Conservation (phyloP, 2,797 vertebrate genomes). For the Anguilla marmorata region DNA sequence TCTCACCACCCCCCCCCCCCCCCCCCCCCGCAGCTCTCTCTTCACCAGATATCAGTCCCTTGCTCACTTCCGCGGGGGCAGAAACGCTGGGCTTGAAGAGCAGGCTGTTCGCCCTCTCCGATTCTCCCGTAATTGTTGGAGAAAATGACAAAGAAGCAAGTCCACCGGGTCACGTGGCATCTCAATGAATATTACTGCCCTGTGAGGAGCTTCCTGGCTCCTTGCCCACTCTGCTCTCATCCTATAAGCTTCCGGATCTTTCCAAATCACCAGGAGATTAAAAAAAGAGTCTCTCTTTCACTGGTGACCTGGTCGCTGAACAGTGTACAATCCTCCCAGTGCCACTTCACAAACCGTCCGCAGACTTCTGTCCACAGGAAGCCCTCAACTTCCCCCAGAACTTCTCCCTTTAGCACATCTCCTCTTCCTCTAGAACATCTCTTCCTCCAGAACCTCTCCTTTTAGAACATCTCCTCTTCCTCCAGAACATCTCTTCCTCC, state of each 20-base stretch:
- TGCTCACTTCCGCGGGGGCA: neutral
- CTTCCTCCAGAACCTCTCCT: no score
- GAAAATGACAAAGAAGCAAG: neutral
- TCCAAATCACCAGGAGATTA: neutral
- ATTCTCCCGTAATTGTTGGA: neutral
- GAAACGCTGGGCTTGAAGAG: neutral
- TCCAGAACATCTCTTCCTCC: no score
- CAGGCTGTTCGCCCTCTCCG: neutral
- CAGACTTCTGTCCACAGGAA: no score
- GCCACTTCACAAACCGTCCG: no score
- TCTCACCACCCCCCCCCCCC: no score
- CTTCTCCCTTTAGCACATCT: no score
- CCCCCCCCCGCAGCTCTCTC: neutral
- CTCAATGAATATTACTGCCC: neutral
- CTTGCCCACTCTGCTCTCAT: neutral
- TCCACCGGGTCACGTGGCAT: neutral
- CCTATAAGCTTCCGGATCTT: neutral
- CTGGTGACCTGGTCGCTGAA: neutral
- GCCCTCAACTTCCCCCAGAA: no score
- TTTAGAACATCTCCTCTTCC: no score
- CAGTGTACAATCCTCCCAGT: neutral
- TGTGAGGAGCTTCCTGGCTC: neutral
- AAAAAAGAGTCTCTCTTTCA: neutral
- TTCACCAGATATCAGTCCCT: neutral
- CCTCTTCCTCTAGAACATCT: no score